Percentiles rank a stretch among this genome's conserved stretches.
These are phyloP conservation scores for Physella acuta DNA, from an alignment of 1,140 invertebrate species.

Conservation along the genomic window DNA sequence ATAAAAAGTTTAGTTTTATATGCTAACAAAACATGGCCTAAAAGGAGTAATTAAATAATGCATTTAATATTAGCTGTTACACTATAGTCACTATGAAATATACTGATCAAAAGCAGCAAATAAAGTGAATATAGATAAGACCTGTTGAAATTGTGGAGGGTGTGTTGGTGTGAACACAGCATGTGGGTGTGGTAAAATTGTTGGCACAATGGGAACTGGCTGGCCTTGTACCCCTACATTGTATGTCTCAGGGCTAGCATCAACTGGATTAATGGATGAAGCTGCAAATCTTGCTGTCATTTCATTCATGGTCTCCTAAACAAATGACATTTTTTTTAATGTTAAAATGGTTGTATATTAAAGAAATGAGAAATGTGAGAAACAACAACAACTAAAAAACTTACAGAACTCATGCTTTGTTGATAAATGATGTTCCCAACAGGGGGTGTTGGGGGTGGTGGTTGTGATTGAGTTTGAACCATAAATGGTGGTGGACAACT, in stretches of 20 bases:
- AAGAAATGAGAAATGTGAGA: background rate
- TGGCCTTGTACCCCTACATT: background rate
- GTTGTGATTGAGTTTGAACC: constrained; percentile 12
- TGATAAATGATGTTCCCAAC: constrained; percentile 6
- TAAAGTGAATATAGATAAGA: background rate
- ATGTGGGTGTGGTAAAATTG: constrained; percentile 6
- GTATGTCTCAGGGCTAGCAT: background rate
- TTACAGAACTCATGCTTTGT: background rate
- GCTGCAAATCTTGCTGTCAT: constrained; percentile 7
- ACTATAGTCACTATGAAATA: too few species aligned
- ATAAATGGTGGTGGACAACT: constrained; percentile 32
- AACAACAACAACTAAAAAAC: background rate
- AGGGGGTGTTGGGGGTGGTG: constrained; percentile 6
- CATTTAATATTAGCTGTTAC: too few species aligned
- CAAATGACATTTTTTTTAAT: background rate
- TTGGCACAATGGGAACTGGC: background rate
- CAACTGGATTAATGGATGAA: background rate
- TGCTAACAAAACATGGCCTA: too few species aligned
- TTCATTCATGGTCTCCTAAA: background rate
- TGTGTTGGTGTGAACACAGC: constrained; percentile 2
- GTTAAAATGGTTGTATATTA: background rate
- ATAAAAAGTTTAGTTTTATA: too few species aligned
- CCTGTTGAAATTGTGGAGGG: constrained; percentile 11
- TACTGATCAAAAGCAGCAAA: too few species aligned
- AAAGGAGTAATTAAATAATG: too few species aligned